Evolutionary conservation across 2,888 invertebrate species (phyloP).

Genomic region (Cataglyphis rosenhaueri): DNA sequence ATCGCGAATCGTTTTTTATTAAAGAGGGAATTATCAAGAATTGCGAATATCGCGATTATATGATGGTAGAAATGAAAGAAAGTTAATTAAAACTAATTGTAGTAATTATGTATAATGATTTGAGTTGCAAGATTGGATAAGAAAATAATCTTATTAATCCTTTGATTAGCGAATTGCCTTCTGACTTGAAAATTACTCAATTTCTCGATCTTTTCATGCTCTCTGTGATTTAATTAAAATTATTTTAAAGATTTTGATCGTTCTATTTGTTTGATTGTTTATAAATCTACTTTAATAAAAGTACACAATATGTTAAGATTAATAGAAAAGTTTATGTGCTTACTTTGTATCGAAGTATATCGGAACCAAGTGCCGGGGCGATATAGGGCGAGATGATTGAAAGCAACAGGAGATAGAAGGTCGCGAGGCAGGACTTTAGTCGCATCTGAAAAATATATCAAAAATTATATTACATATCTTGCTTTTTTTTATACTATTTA

Average conservation of each 20-base stretch:
- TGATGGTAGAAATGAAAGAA: not conserved
- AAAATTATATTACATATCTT: slow-evolving; percentile 22
- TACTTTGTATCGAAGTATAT: slow-evolving; percentile 75
- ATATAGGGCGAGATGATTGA: slow-evolving; percentile 71
- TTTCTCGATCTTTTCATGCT: not conserved
- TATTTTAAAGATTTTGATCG: not conserved
- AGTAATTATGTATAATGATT: slow-evolving; percentile 30
- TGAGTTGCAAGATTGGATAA: not conserved
- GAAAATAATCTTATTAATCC: slow-evolving; percentile 35
- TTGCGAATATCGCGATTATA: slow-evolving; percentile 29
- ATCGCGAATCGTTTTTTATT: not conserved
- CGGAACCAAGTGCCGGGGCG: slow-evolving; percentile 61
- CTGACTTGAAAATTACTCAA: not conserved
- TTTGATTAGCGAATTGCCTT: slow-evolving; percentile 8
- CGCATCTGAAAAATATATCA: slow-evolving; percentile 77
- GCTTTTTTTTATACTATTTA: not conserved
- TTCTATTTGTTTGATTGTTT: not conserved
- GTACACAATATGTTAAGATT: not conserved
- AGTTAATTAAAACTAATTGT: slow-evolving; percentile 32
- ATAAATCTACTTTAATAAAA: not conserved
- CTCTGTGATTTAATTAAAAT: slow-evolving; percentile 4
- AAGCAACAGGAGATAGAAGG: slow-evolving; percentile 70
- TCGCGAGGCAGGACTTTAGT: slow-evolving; percentile 67
- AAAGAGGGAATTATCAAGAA: slow-evolving; percentile 8
- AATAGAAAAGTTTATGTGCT: slow-evolving; percentile 43